Evolutionary conservation across 2,888 invertebrate species (phyloP), one percentile per base, ranked within the genome.

Genomic region (Lepas anatifera): DNA sequence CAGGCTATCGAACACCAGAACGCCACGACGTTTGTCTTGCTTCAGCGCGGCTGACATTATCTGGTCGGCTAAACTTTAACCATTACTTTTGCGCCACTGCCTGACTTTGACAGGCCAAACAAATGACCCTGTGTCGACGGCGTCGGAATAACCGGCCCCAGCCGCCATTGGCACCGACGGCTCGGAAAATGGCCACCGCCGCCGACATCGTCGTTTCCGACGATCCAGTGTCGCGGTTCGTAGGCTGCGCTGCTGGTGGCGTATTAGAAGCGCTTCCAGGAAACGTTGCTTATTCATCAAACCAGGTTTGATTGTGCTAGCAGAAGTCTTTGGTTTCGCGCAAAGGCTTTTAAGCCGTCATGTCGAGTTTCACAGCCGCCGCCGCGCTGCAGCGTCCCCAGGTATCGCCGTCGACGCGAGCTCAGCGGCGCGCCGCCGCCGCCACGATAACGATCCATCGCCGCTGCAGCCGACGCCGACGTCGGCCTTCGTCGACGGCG

Each of bases 31-130:
- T 58, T 58, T 58, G 25, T 58, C 58, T 58, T 58, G 25, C 22
- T 58, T 22, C 11, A 35, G 32, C 25, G 6, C 32, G 22, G 58
- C n/a, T n/a, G n/a, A n/a, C 35, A 58, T 58, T 58, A 58, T 58
- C 58, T 58, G 35, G 58, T 35, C 58, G 32, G 58, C 35, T 58
- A 58, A 58, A 58, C 58, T 58, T 58, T 22, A 32, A 58, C 58
- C 58, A 58, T 58, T 58, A 58, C 58, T 58, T 58, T 58, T 32
- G 58, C 58, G 58, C 58, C 58, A 18, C 58, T 10, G 58, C 58
- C 58, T 35, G 25, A 58, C 58, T 58, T 58, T 58, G 58, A 58
- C 58, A 58, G 58, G 25, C 18, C 22, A 58, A 35, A 58, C 58
- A 58, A 58, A 58, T 58, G 58, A 58, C 58, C 13, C 58, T 32